Base-by-base conservation (phyloP, 1,140 invertebrate species). In the Trissolcus basalis region DNA sequence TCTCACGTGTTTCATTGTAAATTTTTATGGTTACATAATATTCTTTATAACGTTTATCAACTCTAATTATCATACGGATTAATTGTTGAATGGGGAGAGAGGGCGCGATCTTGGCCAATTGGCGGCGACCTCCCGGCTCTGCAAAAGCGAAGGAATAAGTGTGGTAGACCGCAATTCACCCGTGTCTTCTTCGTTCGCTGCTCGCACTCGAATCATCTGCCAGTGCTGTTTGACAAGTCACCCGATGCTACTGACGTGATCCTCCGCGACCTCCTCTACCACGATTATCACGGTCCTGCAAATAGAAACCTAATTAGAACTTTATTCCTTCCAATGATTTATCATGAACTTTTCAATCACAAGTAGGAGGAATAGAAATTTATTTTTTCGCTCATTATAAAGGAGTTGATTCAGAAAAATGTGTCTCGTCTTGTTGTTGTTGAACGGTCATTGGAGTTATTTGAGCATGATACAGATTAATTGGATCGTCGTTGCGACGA, bases 251-350 rank as follows among this genome's bases (percentile, higher is more conserved):
- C 85, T 88, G 87, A 67, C 86, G 86, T 44, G 82, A 77, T 27
- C 80, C 79, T 11, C 85, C 86, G 75, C 86, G 84, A 44, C 85
- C 83, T 79, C 85, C 83, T 79, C 85, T 81, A 47, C 85, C 79
- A 43, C 86, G 83, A 71, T 82, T 79, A 47, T 87, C 86, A 51
- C 86, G 86, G 4, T 89, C 87, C 86, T 88, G 76, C 39, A 84
- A 83, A 0, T n/a, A 41, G 2, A 39, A 1, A 32, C 39, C 0
- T 16, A 12, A 56, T 45, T 10, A 19, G 6, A 36, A 53, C 51
- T 55, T 51, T 13, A 14, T 50, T 60, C 43, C 10, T 39, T 1
- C 19, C 1, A 27, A n/a, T n/a, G n/a, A n/a, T n/a, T n/a, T n/a
- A n/a, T n/a, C 19, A 27, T 27, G 19, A 1, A 27, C 1, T 3